Conservation (phyloP, 2,113 vertebrate species). For the Tyrannus savana region DNA sequence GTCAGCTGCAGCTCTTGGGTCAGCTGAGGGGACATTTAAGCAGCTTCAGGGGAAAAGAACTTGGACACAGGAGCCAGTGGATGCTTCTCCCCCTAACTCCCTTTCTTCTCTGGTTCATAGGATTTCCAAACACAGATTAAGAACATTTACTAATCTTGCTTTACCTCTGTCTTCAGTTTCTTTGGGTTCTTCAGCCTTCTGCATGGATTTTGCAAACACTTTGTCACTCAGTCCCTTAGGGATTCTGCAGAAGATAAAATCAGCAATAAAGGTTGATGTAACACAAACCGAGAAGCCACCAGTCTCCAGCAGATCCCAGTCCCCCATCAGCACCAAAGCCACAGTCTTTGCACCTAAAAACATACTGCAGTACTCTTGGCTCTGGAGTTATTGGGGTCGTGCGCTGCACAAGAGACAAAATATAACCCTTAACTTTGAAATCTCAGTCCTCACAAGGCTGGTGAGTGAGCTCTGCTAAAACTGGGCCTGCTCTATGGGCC, state of each 20-base stretch:
- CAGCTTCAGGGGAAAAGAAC: neutral
- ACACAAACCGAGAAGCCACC: neutral
- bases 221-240: slow-evolving; percentile 86
- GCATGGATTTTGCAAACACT: slow-evolving; percentile 77
- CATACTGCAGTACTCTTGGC: neutral
- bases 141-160: neutral
- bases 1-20: neutral
- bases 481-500: neutral
- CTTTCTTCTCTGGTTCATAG: neutral
- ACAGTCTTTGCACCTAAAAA: neutral
- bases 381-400: neutral
- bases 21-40: neutral
- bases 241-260: slow-evolving; percentile 79
- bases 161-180: slow-evolving; percentile 77
- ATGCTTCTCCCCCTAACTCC: fast-evolving
- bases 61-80: neutral
- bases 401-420: neutral
- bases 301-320: neutral
- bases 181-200: slow-evolving; percentile 60
- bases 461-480: neutral
- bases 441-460: neutral
- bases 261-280: neutral
- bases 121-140: neutral
- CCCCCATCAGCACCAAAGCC: neutral
- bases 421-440: neutral